phyloP scores from a whole-genome alignment of 2,888 invertebrate species.

The Eupeodes luniger region DNA sequence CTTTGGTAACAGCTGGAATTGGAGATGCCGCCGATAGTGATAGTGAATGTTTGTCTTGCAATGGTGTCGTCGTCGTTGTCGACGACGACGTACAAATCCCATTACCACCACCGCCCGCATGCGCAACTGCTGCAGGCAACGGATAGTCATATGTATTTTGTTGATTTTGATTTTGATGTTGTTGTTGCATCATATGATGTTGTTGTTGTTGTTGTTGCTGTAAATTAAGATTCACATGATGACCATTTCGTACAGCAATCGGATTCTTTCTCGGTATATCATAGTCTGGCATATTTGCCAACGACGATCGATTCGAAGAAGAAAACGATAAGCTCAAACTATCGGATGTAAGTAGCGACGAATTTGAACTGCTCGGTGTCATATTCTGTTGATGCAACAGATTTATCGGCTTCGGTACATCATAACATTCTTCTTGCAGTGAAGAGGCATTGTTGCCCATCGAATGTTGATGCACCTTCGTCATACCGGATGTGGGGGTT shows the following conservation, averaged over 20 bases:
- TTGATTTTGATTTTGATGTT: constrained; percentile 57
- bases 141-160: constrained; percentile 69
- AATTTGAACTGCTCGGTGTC: constrained; percentile 88
- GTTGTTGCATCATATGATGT: constrained; percentile 60
- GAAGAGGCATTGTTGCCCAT: constrained; percentile 74
- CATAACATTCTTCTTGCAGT: constrained; percentile 86
- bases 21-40: constrained; percentile 59
- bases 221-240: constrained; percentile 67
- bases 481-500: constrained; percentile 82
- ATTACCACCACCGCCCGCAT: constrained; percentile 72
- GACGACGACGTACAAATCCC: constrained; percentile 39
- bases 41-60: constrained; percentile 79
- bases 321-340: constrained; percentile 85
- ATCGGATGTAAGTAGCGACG: constrained; percentile 87
- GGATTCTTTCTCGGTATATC: constrained; percentile 87
- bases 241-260: constrained; percentile 80
- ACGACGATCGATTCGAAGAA: constrained; percentile 85
- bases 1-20: constrained; percentile 83
- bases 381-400: constrained; percentile 85
- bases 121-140: constrained; percentile 82
- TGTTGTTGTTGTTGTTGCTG: constrained; percentile 76
- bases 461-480: constrained; percentile 68
- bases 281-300: constrained; percentile 88
- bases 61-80: constrained; percentile 62
- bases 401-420: constrained; percentile 87